Percentiles rank a stretch among this genome's conserved stretches.
phyloP scores from a whole-genome alignment of 2,113 vertebrate genomes.

The Cathartes aura region DNA sequence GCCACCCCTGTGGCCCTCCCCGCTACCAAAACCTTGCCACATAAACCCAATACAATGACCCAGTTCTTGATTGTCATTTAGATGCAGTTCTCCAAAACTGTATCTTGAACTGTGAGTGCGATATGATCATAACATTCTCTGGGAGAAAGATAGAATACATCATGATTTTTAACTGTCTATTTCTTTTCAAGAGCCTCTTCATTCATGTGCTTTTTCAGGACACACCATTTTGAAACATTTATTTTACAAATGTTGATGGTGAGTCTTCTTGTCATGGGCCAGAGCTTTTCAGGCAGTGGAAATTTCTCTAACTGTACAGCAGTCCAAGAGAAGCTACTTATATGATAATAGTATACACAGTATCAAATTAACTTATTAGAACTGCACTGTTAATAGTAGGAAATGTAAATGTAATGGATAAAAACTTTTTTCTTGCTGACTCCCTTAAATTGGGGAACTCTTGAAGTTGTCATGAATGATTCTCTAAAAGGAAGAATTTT shows the following conservation, averaged over 20 bases:
- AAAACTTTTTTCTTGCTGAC: not conserved
- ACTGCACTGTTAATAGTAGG: not conserved
- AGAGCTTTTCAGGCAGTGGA: not conserved
- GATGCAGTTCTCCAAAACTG: not conserved
- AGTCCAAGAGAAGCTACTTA: not conserved
- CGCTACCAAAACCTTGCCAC: not conserved
- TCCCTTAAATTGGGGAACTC: not conserved
- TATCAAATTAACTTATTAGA: not conserved
- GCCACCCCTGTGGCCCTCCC: not conserved
- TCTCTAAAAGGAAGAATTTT: not conserved
- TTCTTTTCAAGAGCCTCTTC: not conserved
- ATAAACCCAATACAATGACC: not conserved
- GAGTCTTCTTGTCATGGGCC: not conserved
- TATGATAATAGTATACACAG: not conserved
- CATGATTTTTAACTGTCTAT: not conserved
- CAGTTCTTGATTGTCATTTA: not conserved
- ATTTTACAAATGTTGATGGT: not conserved
- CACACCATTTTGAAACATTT: not conserved
- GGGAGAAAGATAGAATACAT: not conserved
- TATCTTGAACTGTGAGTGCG: not conserved
- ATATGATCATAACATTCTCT: not conserved
- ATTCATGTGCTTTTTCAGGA: not conserved
- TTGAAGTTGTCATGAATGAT: not conserved
- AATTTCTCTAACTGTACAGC: not conserved
- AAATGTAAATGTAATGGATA: not conserved